Evolutionary conservation across 37 sponge, comb jelly and placozoan genomes (phyloP), one percentile per base, ranked within the genome.

Genomic region (Crambe crambe): DNA sequence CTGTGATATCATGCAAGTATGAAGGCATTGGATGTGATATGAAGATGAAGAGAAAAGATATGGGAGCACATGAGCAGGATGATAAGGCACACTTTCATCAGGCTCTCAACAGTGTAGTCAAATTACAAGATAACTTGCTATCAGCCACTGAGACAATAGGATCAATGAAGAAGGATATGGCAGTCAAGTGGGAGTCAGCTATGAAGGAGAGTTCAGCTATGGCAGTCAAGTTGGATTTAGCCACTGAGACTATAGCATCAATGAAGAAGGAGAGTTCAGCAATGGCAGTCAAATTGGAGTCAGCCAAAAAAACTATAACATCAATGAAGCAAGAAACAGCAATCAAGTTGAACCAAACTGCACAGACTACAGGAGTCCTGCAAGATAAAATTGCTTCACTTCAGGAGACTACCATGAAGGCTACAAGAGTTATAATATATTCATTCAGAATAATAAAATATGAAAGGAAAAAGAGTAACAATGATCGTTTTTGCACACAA

Each of bases 1-100:
- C 73, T 20, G 15, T 21, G 3, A 62, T 82, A 0, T 54, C 65
- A 4, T 82, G 83, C 56, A 73, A 71, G 21, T 82, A 82, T 27
- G 36, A 31, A 3, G 43, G 44, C 17, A 66, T 82, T 51, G 83
- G 83, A 23, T 82, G 83, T 32, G 29, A 34, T 17, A 51, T 36
- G 23, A 21, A 35, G 26, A 23, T 63, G n/a, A 31, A 10, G 26
- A 40, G 74, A 5, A 51, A 40, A 39, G 65, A 62, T 23, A 22
- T 74, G n/a, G 27, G 22, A 15, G 2, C 37, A 12, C 83, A 82
- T 63, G 83, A 82, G 75, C 32, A 65, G 66, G 12, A 47, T 47
- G 31, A 65, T 9, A 34, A 65, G 3, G 15, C 3, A 3, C 66
- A 65, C 34, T 31, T 34, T 32, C 31, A 31, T 5, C 9, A 17